Evolutionary conservation across 1,140 invertebrate species (phyloP), one percentile per base, ranked within the genome.

Genomic region (Sinella curviseta): DNA sequence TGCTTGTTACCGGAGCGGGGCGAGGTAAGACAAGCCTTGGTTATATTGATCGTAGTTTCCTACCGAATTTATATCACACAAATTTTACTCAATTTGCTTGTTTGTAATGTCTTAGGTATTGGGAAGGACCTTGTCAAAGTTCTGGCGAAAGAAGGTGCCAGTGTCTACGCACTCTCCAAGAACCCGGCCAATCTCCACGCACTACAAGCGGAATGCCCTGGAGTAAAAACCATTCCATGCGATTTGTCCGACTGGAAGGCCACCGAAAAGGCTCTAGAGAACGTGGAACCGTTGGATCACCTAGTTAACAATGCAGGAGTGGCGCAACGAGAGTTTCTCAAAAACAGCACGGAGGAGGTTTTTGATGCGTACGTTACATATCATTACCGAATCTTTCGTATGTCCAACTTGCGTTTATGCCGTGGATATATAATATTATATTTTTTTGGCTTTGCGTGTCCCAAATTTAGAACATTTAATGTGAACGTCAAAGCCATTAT

Each of bases 271-370:
- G 33, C 35, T n/a, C 3, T 75, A 31, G 74, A 14, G 14, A 26
- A 26, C 20, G 91, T 33, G 88, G 88, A 20, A 85, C 89, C 33
- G 88, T 88, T 96, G 17, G 92, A 96, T 87, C 87, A 93, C 1
- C 84, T 96, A 17, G 93, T 96, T 0, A 97, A 97, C 85, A 97
- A 95, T 89, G 95, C 94, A 0, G 92, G 89, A 0, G 85, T 93
- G 16, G 90, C 89, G 3, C 86, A 86, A 60, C 86, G 92, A 0
- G 88, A 88, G 70, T 87, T 90, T 0, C 92, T 95, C 83, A 86
- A 92, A 0, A 88, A 93, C 48, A 86, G 92, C 3, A 91, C 88
- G 8, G 88, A 90, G 75, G 87, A 92, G 76, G 90, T 91, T 80
- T 90, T 95, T 82, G 93, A 97, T 85, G 85, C 87, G 93, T 94